Evolutionary conservation across 2,888 invertebrate genomes (phyloP).

Genomic region (Disparrhopalites patrizii): DNA sequence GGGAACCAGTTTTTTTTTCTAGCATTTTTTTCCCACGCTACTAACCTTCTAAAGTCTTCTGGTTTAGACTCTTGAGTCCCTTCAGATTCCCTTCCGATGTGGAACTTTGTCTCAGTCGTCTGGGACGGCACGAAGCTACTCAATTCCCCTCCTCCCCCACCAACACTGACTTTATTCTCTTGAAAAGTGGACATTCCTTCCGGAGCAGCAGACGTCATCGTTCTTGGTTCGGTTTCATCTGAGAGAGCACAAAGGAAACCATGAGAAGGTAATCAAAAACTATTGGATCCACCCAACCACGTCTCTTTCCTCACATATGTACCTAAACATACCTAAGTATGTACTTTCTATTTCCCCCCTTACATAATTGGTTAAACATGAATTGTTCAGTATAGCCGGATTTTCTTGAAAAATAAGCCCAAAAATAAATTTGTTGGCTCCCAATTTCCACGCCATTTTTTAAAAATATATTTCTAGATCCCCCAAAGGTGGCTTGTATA

Average conservation of each 20-base stretch:
- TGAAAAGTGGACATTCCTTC: not conserved
- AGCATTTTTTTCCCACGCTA: slow-evolving; percentile 66
- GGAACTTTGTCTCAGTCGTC: slow-evolving; percentile 11
- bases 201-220: slow-evolving; percentile 20
- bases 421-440: too few relatives aligned
- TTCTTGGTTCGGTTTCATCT: slow-evolving; percentile 3
- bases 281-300: too few relatives aligned
- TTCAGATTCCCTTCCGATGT: slow-evolving; percentile 11
- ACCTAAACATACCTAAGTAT: too few relatives aligned
- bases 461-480: too few relatives aligned
- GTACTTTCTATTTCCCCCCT: too few relatives aligned
- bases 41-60: slow-evolving; percentile 22
- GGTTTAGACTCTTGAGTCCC: slow-evolving; percentile 3
- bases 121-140: slow-evolving; percentile 10
- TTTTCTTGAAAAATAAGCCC: too few relatives aligned
- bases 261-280: too few relatives aligned
- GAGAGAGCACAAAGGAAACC: not conserved
- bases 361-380: too few relatives aligned
- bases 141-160: not conserved
- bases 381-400: too few relatives aligned
- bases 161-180: slow-evolving; percentile 2
- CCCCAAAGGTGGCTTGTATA: too few relatives aligned
- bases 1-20: slow-evolving; percentile 78
- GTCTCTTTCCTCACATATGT: too few relatives aligned
- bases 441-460: too few relatives aligned